Base-by-base conservation (phyloP, 2,888 invertebrate species). In the Embidobia sp. region DNA sequence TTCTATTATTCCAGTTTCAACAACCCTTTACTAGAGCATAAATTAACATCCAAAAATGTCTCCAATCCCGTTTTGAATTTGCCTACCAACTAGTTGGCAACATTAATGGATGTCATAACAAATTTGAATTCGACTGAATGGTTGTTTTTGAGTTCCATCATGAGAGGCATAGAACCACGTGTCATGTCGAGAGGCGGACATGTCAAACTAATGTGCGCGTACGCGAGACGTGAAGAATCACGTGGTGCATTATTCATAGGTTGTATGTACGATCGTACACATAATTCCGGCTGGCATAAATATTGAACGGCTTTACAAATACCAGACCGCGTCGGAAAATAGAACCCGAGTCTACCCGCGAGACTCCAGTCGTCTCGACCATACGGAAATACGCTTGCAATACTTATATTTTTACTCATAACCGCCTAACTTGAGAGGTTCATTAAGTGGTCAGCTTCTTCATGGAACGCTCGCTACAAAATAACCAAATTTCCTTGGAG, bases 271-370 rank as follows among this genome's bases (percentile, higher is more conserved):
- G 42, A 49, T 15, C 37, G 57, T 48, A 48, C 55, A 63, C 69
- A 44, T 67, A 69, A 75, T 67, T 75, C 63, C 44, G 51, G 15
- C 31, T 46, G 22, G 53, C 31, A 63, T 75, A 61, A 75, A 75
- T 75, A 75, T 67, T 61, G 55, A 67, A 63, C 53, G 67, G 40
- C 16, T 75, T 59, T 40, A 40, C 67, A 63, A 67, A 67, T 67
- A 63, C 51, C 46, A 55, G 19, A 31, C 35, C 40, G n/a, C 37
- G 61, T 61, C 40, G 55, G 49, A 61, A 75, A 75, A 67, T 61
- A 75, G 67, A 53, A 55, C 6, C 37, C n/a, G 15, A 37, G 13
- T 70, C 16, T 53, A 53, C 44, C 37, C 22, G 27, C 51, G 15
- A 51, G 67, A 66, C 66, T 67, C 22, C 44, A 27, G 27, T 46